Percentiles rank a stretch among this genome's conserved stretches.
Conservation (phyloP, 2,113 vertebrate genomes). For the Nymphicus hollandicus region DNA sequence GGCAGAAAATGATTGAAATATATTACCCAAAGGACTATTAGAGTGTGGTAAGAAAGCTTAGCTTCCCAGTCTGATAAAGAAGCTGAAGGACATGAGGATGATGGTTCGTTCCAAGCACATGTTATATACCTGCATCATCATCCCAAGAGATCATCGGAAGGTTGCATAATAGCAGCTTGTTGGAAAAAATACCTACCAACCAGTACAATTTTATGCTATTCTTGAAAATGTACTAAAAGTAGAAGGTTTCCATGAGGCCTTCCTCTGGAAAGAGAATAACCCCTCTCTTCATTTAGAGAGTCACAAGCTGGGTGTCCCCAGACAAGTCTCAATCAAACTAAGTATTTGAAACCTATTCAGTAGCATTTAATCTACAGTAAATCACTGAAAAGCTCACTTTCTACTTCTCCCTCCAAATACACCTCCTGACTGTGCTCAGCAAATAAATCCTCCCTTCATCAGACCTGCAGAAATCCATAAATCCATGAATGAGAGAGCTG, state of each 20-base stretch:
- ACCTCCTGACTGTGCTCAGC: background rate
- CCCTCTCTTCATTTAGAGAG: background rate
- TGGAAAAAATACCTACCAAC: background rate
- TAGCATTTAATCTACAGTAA: background rate
- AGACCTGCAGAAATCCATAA: background rate
- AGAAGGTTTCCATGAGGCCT: background rate
- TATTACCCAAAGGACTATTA: background rate
- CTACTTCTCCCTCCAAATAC: background rate
- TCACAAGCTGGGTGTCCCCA: background rate
- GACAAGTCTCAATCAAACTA: background rate
- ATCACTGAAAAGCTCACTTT: background rate
- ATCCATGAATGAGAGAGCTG: background rate
- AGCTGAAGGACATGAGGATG: background rate
- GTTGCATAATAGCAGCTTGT: background rate
- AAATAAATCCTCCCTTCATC: background rate
- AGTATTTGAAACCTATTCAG: background rate
- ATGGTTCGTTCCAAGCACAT: background rate
- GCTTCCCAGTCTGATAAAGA: background rate
- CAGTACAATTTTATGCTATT: background rate
- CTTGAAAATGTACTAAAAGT: background rate
- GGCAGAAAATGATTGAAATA: background rate
- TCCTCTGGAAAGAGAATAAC: background rate
- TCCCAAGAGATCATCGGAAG: background rate
- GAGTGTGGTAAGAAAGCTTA: background rate
- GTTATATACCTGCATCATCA: background rate